These are phyloP conservation scores for Ceraclea dissimilis DNA, from an alignment of 2,888 invertebrate genomes.

Conservation along the genomic window DNA sequence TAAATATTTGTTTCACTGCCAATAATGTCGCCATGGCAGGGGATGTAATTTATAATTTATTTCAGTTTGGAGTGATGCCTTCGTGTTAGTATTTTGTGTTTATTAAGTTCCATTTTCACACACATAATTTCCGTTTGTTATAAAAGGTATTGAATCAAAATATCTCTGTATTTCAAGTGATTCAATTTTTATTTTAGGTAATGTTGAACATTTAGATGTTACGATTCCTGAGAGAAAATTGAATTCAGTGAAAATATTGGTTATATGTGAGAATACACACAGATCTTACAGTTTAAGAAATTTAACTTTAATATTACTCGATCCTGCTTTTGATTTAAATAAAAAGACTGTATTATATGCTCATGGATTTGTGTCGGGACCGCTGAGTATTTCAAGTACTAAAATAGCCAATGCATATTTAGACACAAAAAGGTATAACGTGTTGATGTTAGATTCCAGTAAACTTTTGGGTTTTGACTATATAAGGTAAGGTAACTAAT, in stretches of 20 bases:
- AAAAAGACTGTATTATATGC: not conserved
- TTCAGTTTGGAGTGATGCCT: no score
- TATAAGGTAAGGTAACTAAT: constrained; percentile 1
- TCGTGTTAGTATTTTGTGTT: no score
- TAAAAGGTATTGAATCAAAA: no score
- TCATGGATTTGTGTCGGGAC: constrained; percentile 8
- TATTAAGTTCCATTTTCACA: no score
- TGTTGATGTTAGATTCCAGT: constrained; percentile 9
- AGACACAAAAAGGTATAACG: constrained; percentile 8
- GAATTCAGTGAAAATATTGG: not conserved
- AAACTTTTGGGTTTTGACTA: not conserved
- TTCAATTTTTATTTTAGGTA: constrained; percentile 4
- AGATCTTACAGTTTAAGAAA: not conserved
- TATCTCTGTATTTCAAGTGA: not conserved
- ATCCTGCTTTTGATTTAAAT: not conserved
- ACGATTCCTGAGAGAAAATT: not conserved
- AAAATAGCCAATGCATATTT: not conserved
- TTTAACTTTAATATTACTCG: not conserved
- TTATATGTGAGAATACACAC: not conserved
- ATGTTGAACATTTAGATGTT: not conserved
- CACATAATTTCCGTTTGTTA: no score
- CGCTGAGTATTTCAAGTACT: not conserved
- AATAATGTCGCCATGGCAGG: no score
- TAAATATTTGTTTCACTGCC: no score
- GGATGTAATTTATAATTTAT: no score